A percentile compares a stretch with the other conserved stretches of the same genome.
Conservation (phyloP, 2,113 vertebrate species). For the Pygoscelis antarcticus region DNA sequence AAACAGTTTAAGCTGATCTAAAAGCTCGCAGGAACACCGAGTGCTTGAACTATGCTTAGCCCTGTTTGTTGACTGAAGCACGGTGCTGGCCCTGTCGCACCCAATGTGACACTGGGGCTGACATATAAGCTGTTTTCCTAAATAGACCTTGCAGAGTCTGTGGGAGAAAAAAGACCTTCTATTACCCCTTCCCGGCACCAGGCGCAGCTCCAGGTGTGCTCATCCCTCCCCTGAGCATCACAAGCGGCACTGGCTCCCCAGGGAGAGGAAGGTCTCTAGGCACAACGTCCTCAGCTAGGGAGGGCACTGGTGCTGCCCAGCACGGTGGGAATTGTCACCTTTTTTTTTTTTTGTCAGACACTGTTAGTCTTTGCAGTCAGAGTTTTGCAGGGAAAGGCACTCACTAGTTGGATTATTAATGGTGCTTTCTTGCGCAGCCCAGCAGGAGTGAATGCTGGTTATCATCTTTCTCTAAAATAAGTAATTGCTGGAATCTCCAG, state of each 20-base stretch:
- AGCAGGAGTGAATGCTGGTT: background rate
- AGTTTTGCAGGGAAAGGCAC: background rate
- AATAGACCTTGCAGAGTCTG: background rate
- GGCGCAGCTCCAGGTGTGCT: background rate
- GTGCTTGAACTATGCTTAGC: background rate
- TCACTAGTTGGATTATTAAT: background rate
- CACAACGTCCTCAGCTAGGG: rapidly evolving
- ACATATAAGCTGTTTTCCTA: background rate
- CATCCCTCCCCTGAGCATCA: background rate
- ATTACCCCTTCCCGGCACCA: background rate
- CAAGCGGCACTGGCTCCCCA: background rate
- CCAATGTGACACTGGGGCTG: background rate
- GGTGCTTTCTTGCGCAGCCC: background rate
- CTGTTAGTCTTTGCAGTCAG: background rate
- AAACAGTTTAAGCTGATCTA: conserved; percentile 63
- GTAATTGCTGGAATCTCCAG: background rate
- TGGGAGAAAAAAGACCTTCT: background rate
- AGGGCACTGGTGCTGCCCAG: background rate
- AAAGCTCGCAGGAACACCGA: conserved; percentile 30
- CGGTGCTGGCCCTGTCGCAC: background rate
- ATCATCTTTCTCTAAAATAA: background rate
- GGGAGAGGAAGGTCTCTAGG: background rate
- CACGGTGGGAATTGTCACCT: rapidly evolving
- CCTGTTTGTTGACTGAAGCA: background rate
- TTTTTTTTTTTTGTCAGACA: background rate